phyloP scores from a whole-genome alignment of 2,888 invertebrate genomes.

The Cryptocephalus moraei region DNA sequence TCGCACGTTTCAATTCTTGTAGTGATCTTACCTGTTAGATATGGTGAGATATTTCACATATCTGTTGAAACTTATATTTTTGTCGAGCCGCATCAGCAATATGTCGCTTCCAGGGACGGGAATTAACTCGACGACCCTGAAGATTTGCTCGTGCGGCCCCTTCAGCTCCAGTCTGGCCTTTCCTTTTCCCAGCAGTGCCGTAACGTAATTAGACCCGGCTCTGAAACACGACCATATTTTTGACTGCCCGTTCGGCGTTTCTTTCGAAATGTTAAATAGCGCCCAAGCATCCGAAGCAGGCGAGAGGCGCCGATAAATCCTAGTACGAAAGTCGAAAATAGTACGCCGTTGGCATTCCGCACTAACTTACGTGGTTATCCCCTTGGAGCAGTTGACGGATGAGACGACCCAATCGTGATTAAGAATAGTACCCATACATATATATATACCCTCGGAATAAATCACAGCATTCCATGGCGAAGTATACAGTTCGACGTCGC shows the following conservation, averaged over 20 bases:
- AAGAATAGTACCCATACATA: conserved; percentile 60
- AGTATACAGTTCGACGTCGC: conserved; percentile 32
- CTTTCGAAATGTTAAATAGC: too few species aligned
- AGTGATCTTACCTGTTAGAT: conserved; percentile 23
- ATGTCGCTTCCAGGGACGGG: conserved; percentile 49
- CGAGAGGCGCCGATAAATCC: background rate
- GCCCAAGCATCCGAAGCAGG: too few species aligned
- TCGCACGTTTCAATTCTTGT: too few species aligned
- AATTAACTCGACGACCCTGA: conserved; percentile 49
- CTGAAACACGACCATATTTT: conserved; percentile 10
- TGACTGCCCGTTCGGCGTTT: too few species aligned
- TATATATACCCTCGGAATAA: conserved; percentile 57
- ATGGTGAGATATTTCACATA: conserved; percentile 43
- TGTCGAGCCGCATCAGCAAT: conserved; percentile 51
- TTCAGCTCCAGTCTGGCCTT: conserved; percentile 46
- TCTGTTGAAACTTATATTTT: conserved; percentile 47
- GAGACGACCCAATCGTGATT: conserved; percentile 56
- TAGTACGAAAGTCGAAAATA: background rate
- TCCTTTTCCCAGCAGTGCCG: conserved; percentile 58
- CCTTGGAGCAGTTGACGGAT: conserved; percentile 39
- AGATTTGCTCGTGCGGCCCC: conserved; percentile 63
- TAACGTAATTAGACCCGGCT: conserved; percentile 50
- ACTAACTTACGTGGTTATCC: conserved; percentile 34
- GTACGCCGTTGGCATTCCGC: background rate
- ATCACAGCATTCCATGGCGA: conserved; percentile 71